phyloP scores from a whole-genome alignment of 2,888 invertebrate genomes.

The Pristionchus mayeri region DNA sequence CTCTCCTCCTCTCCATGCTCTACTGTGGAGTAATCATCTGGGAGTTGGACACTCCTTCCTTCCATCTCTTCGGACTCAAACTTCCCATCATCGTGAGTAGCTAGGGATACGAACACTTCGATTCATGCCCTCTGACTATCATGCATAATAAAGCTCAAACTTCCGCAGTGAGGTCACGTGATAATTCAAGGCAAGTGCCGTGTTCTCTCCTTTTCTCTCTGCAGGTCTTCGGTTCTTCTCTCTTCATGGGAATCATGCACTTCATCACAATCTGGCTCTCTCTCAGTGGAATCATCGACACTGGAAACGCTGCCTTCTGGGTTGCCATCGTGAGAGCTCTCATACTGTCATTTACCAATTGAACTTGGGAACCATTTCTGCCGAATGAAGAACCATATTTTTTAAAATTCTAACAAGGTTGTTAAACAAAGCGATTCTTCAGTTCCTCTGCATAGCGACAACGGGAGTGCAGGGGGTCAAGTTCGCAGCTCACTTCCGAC shows the following conservation, averaged over 20 bases:
- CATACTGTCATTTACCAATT: too few relatives aligned
- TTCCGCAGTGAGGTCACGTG: too few relatives aligned
- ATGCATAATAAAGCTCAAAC: too few relatives aligned
- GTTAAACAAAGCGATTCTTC: not conserved
- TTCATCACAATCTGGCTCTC: conserved; percentile 46
- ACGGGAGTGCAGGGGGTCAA: not conserved
- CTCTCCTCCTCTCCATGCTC: conserved; percentile 31
- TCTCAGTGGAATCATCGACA: conserved; percentile 47
- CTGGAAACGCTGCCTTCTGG: conserved; percentile 13
- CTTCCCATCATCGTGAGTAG: conserved; percentile 30
- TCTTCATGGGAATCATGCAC: conserved; percentile 29
- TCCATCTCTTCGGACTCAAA: conserved; percentile 36
- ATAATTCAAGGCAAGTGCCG: too few relatives aligned
- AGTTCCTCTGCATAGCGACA: conserved; percentile 20
- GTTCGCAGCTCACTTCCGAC: conserved; percentile 29
- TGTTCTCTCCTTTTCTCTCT: too few relatives aligned
- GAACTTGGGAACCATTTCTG: not conserved
- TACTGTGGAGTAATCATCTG: conserved; percentile 22
- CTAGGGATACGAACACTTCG: too few relatives aligned
- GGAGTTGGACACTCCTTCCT: conserved; percentile 40
- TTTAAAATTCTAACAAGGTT: not conserved
- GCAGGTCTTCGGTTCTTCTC: conserved; percentile 20
- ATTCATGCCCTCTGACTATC: too few relatives aligned
- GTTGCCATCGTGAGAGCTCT: conserved; percentile 38
- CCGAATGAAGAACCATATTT: not conserved